Evolutionary conservation across 2,797 vertebrate species (phyloP).

Genomic region (Microcaecilia unicolor): DNA sequence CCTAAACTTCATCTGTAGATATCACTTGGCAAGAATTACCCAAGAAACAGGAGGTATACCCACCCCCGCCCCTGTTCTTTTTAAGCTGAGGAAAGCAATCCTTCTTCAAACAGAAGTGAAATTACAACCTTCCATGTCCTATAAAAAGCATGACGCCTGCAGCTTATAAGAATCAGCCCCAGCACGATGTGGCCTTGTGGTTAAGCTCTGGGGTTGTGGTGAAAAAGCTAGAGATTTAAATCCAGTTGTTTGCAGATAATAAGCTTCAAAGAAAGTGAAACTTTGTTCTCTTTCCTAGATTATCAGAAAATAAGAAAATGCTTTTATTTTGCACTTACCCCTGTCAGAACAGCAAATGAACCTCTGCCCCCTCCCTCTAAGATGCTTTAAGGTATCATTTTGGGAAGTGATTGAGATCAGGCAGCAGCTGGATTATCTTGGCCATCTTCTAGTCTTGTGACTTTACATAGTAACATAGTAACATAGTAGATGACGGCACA

Average conservation of each 20-base stretch:
- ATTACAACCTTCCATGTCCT: conserved; percentile 32
- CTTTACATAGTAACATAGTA: too few species aligned
- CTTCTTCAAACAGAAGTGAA: conserved; percentile 27
- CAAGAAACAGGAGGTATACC: too few species aligned
- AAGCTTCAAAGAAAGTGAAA: conserved; percentile 40
- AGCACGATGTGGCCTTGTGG: conserved; percentile 34
- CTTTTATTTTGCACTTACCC: neutral
- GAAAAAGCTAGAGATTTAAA: conserved; percentile 37
- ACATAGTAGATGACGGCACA: too few species aligned
- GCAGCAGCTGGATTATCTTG: too few species aligned
- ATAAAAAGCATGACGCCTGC: conserved; percentile 31
- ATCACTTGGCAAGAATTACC: conserved; percentile 25
- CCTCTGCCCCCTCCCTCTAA: too few species aligned
- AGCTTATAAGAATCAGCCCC: conserved; percentile 30
- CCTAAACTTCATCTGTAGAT: too few species aligned
- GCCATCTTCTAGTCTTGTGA: too few species aligned
- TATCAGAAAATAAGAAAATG: conserved; percentile 13
- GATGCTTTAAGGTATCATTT: too few species aligned
- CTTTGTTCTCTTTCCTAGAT: conserved; percentile 11
- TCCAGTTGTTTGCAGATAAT: conserved; percentile 25
- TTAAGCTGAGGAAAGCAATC: neutral
- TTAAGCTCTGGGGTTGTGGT: conserved; percentile 36
- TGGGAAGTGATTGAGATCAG: too few species aligned
- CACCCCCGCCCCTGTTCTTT: neutral
- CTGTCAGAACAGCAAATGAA: neutral